Evolutionary conservation across 2,888 invertebrate genomes (phyloP), one percentile per base, ranked within the genome.

Genomic region (Ennomos quercinarius): DNA sequence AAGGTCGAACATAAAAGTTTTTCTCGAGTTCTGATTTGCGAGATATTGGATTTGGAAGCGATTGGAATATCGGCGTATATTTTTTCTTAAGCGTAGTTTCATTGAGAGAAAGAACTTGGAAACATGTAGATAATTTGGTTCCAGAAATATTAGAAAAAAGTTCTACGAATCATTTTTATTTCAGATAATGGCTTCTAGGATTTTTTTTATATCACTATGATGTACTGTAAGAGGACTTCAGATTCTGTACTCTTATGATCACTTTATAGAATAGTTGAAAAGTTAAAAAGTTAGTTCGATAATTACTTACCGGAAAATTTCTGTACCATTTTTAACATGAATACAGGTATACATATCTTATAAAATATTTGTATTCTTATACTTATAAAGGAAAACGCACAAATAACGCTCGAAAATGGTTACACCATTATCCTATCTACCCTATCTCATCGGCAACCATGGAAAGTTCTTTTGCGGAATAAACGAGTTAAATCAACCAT

Each of bases 401-500:
- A 65, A 63, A 60, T 60, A 66, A 61, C 58, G 56, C 64, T 76
- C 70, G 63, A 48, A 66, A 72, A 71, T 68, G 70, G 63, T 66
- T 57, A 41, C 57, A 68, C 68, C 70, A 72, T 76, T 76, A 72
- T 61, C 73, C 66, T 80, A 79, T 77, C 80, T 72, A 61, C 66
- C 67, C 72, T 74, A 77, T 80, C 74, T 74, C 73, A 77, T 78
- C 77, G 73, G 66, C 61, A 73, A 74, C 71, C 72, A 80, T 77
- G 70, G 72, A 78, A 81, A 81, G 76, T 81, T 81, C 80, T 80
- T 80, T 81, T 74, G 69, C 76, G 66, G 77, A 78, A 82, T 78
- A 84, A 86, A 85, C 83, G 86, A 84, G 87, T 87, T 86, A 86
- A 87, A 83, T 87, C 83, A 81, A 78, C 86, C 84, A 87, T 87